Conservation (phyloP, 92 coral and sea anemone genomes). For the Ricordea florida region DNA sequence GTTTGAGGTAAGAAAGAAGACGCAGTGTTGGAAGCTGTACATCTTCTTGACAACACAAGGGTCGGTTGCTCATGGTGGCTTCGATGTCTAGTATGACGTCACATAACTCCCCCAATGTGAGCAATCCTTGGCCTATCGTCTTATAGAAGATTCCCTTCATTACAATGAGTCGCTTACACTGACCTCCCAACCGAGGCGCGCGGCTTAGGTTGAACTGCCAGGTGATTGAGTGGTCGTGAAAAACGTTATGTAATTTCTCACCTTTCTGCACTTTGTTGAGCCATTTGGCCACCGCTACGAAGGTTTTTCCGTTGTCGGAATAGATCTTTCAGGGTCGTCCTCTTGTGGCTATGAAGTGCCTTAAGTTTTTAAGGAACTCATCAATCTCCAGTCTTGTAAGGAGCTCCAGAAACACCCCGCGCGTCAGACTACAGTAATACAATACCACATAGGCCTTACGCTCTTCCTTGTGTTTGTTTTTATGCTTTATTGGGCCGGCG, state of each 20-base stretch:
- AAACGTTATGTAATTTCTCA: slow-evolving; percentile 25
- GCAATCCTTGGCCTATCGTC: slow-evolving; percentile 41
- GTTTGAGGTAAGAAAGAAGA: neutral
- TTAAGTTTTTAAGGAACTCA: slow-evolving; percentile 53
- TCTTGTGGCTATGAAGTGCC: slow-evolving; percentile 34
- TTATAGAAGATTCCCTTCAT: slow-evolving; percentile 49
- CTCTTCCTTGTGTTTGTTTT: slow-evolving; percentile 28
- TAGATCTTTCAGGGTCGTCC: slow-evolving; percentile 46
- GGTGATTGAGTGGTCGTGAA: slow-evolving; percentile 32
- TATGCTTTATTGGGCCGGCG: slow-evolving; percentile 61
- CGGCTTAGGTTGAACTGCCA: slow-evolving; percentile 63
- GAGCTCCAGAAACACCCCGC: slow-evolving; percentile 63
- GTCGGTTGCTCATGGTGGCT: slow-evolving; percentile 33
- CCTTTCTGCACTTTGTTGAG: slow-evolving; percentile 34
- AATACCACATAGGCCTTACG: slow-evolving; percentile 55
- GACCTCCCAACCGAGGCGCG: slow-evolving; percentile 55
- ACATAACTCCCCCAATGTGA: slow-evolving; percentile 34
- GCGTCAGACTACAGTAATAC: slow-evolving; percentile 57
- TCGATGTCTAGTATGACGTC: slow-evolving; percentile 51
- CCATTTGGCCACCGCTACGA: slow-evolving; percentile 43
- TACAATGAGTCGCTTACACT: slow-evolving; percentile 47
- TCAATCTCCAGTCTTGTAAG: slow-evolving; percentile 50
- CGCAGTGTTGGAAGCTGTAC: neutral
- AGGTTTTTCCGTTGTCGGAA: slow-evolving; percentile 58
- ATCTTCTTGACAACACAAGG: slow-evolving; percentile 11